Evolutionary conservation across 2,797 vertebrate species (phyloP).

Genomic region (Moxostoma hubbsi): DNA sequence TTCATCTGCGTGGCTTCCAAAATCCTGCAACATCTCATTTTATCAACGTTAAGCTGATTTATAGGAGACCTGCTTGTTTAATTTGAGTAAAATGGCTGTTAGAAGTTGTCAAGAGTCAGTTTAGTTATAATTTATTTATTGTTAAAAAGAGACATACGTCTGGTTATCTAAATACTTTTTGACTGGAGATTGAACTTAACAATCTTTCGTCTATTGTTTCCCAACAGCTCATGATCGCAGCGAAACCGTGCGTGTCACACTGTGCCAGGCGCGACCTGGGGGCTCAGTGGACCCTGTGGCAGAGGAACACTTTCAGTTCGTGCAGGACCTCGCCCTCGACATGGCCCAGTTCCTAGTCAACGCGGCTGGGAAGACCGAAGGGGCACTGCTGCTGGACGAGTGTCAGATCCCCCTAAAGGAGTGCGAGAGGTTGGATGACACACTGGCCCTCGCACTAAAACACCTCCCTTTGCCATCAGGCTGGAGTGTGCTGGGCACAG

Average conservation of each 20-base stretch:
- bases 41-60: not conserved
- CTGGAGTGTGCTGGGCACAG: constrained; percentile 82
- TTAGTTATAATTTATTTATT: constrained; percentile 20
- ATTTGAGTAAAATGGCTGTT: not conserved
- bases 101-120: not conserved
- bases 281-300: constrained; percentile 78
- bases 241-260: constrained; percentile 85
- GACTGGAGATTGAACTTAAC: too few relatives aligned
- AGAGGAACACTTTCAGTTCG: constrained; percentile 82
- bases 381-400: constrained; percentile 80
- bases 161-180: too few relatives aligned
- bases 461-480: constrained; percentile 79
- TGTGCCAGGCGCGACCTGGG: constrained; percentile 82
- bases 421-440: constrained; percentile 82
- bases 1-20: constrained; percentile 11
- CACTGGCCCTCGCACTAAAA: constrained; percentile 81
- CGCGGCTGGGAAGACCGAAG: constrained; percentile 79
- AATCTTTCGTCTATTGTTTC: not conserved
- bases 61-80: constrained; percentile 18
- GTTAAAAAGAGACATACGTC: not conserved
- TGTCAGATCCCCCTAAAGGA: constrained; percentile 78
- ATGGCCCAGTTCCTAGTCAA: constrained; percentile 84
- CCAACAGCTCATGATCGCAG: constrained; percentile 85
- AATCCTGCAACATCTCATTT: not conserved
- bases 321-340: constrained; percentile 85